Conservation (phyloP, 2,888 invertebrate genomes). For the Therioaphis trifolii region DNA sequence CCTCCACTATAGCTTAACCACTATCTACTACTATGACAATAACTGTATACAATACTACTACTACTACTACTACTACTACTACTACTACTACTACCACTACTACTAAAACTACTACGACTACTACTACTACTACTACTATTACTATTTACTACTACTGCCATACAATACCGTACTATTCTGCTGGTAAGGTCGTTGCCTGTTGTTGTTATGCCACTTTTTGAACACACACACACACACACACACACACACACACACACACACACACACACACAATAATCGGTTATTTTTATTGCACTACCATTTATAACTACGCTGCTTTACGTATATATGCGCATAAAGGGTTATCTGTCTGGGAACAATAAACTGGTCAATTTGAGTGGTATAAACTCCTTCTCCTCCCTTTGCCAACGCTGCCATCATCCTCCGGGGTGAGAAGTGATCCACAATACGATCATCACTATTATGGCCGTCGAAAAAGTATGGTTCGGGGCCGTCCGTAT, state of each 20-base stretch:
- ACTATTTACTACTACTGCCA: too few relatives aligned
- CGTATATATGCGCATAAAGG: background rate
- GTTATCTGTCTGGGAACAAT: slow-evolving; percentile 23
- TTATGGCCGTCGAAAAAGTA: too few relatives aligned
- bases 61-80: background rate
- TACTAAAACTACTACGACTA: too few relatives aligned
- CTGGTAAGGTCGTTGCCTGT: slow-evolving; percentile 25
- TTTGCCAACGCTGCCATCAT: too few relatives aligned
- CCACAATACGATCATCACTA: too few relatives aligned
- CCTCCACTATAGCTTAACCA: background rate
- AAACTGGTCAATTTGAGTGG: background rate
- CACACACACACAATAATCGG: slow-evolving; percentile 13
- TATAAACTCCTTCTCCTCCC: too few relatives aligned
- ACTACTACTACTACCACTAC: background rate
- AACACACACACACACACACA: too few relatives aligned
- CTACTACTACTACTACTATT: too few relatives aligned
- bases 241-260: background rate
- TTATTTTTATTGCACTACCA: slow-evolving; percentile 39
- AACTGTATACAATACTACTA: background rate
- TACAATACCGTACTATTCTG: too few relatives aligned
- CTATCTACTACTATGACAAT: background rate
- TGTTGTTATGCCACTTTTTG: too few relatives aligned
- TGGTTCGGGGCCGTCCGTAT: too few relatives aligned
- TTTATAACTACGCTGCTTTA: background rate
- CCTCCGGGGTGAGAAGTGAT: too few relatives aligned